These are phyloP conservation scores for Trachelus tabidus DNA, from an alignment of 2,888 invertebrate species.

Conservation along the genomic window DNA sequence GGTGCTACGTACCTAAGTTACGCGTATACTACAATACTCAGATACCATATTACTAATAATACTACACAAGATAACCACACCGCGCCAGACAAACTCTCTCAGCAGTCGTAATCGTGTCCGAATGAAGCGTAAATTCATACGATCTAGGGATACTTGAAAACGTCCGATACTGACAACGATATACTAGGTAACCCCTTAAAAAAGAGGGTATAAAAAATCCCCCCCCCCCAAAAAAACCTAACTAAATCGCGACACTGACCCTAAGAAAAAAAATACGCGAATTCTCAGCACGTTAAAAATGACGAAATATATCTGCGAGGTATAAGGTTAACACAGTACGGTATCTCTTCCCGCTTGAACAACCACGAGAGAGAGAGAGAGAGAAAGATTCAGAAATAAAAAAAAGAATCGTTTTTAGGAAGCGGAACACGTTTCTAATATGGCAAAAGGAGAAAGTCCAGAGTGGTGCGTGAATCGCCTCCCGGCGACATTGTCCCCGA, in stretches of 20 bases:
- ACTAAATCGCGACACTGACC: neutral
- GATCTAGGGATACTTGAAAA: neutral
- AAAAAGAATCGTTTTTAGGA: neutral
- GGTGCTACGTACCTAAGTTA: neutral
- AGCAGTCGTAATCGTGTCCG: neutral
- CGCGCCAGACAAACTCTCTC: neutral
- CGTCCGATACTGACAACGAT: neutral
- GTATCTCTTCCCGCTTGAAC: conserved; percentile 11
- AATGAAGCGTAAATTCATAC: neutral
- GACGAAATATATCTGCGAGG: neutral
- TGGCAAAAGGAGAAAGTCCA: conserved; percentile 8
- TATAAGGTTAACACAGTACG: neutral
- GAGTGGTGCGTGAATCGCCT: conserved; percentile 18
- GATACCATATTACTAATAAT: neutral
- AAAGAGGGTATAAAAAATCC: no score
- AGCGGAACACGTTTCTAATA: neutral
- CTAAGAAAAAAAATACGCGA: neutral
- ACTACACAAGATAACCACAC: neutral
- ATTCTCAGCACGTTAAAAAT: neutral
- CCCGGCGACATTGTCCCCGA: conserved; percentile 4
- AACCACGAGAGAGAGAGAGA: conserved; percentile 5
- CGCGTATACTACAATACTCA: neutral
- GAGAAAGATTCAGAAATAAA: conserved; percentile 17
- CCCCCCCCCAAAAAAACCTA: neutral
- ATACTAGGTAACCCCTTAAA: neutral